phyloP scores from a whole-genome alignment of 2,888 invertebrate genomes.

The Amitus sp. region DNA sequence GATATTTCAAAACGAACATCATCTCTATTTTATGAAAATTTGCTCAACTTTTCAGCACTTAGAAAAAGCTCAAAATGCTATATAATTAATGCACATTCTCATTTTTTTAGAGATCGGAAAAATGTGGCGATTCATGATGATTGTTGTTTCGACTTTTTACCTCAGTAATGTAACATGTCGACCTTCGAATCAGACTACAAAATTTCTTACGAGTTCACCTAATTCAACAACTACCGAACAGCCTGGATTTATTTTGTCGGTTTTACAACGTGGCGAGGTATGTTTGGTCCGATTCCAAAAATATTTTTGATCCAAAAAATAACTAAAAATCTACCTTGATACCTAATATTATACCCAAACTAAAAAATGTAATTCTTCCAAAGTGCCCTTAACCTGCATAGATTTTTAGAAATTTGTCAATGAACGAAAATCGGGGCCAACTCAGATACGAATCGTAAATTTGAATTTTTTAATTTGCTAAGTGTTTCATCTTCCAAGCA shows the following conservation, averaged over 20 bases:
- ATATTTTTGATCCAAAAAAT: slow-evolving; percentile 6
- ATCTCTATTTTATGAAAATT: too few relatives aligned
- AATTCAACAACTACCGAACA: slow-evolving; percentile 14
- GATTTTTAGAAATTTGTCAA: too few relatives aligned
- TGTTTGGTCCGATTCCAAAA: slow-evolving; percentile 27
- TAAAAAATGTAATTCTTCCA: too few relatives aligned
- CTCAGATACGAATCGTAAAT: too few relatives aligned
- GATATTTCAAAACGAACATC: too few relatives aligned
- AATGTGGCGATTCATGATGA: slow-evolving; percentile 26
- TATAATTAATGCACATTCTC: not conserved
- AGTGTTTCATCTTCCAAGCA: too few relatives aligned
- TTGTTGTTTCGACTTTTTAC: slow-evolving; percentile 27
- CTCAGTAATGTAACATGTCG: slow-evolving; percentile 32
- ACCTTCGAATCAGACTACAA: slow-evolving; percentile 50
- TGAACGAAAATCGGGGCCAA: too few relatives aligned
- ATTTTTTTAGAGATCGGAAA: slow-evolving; percentile 4
- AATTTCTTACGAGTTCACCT: slow-evolving; percentile 42
- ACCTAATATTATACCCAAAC: too few relatives aligned
- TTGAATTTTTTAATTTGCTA: not conserved
- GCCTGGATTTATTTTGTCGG: slow-evolving; percentile 34
- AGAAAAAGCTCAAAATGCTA: not conserved
- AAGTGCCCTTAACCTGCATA: too few relatives aligned
- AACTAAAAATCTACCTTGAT: not conserved
- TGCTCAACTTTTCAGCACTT: too few relatives aligned
- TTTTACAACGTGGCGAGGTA: slow-evolving; percentile 51